These are phyloP conservation scores for Belonocnema kinseyi DNA, from an alignment of 1,140 invertebrate species.

Conservation along the genomic window DNA sequence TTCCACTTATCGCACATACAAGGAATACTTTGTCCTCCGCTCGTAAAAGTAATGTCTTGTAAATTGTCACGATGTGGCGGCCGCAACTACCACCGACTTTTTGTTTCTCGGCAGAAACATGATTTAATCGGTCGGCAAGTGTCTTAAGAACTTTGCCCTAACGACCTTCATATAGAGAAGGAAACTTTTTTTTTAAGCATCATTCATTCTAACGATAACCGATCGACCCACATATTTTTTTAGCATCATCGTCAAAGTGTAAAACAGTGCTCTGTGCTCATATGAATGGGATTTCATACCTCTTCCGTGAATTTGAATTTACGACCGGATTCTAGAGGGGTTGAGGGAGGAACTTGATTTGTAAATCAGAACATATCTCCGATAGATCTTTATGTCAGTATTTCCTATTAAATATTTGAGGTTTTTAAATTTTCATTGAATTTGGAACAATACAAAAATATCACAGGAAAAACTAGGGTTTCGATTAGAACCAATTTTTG, in stretches of 20 bases:
- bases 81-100: conserved; percentile 28
- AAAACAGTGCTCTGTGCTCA: background rate
- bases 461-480: too few relatives aligned
- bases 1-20: conserved; percentile 55
- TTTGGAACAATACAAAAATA: too few relatives aligned
- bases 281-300: background rate
- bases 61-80: conserved; percentile 54
- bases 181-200: conserved; percentile 17
- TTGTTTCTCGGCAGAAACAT: conserved; percentile 31
- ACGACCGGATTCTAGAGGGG: too few relatives aligned
- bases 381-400: too few relatives aligned
- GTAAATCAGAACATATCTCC: too few relatives aligned
- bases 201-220: background rate
- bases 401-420: too few relatives aligned
- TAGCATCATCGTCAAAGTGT: background rate
- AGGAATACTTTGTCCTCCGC: conserved; percentile 59
- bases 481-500: too few relatives aligned
- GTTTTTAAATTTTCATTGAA: too few relatives aligned
- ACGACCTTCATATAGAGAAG: background rate
- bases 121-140: background rate
- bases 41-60: conserved; percentile 63
- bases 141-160: background rate
- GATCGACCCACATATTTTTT: background rate
- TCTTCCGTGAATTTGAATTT: background rate
- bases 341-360: too few relatives aligned